Evolutionary conservation across 2,797 vertebrate genomes (phyloP).

Genomic region (Microctenopoma steveboyesi): DNA sequence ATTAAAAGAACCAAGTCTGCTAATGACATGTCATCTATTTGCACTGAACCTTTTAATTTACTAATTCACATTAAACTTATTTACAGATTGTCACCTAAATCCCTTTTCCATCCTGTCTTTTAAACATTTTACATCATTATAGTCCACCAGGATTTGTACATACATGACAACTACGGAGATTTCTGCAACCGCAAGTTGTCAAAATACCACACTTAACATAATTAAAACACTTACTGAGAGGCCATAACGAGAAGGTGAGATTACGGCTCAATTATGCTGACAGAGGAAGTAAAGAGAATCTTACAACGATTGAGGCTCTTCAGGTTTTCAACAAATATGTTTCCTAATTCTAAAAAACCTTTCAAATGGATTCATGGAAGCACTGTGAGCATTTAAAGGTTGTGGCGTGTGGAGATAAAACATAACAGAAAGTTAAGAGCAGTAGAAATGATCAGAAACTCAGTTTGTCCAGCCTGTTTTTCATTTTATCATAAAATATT

Average conservation of each 20-base stretch:
- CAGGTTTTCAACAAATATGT: conserved; percentile 10
- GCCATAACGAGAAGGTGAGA: conserved; percentile 9
- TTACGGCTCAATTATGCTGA: conserved; percentile 20
- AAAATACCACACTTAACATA: conserved; percentile 12
- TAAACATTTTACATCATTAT: conserved; percentile 22
- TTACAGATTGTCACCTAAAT: conserved; percentile 44
- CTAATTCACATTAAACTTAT: conserved; percentile 40
- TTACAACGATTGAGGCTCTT: conserved; percentile 21
- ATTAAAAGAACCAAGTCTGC: conserved; percentile 20
- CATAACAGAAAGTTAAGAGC: too few species aligned
- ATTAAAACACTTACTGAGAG: conserved; percentile 23
- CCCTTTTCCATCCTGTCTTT: conserved; percentile 18
- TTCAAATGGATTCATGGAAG: too few species aligned
- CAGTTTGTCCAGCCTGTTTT: neutral
- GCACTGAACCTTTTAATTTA: conserved; percentile 28
- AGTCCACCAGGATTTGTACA: conserved; percentile 45
- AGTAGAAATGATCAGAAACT: neutral
- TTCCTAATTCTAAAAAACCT: neutral
- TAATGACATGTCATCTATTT: conserved; percentile 7
- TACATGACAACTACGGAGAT: conserved; percentile 36
- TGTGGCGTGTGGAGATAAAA: too few species aligned
- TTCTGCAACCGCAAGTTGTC: conserved; percentile 2
- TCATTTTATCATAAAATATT: too few species aligned
- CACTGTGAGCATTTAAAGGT: too few species aligned
- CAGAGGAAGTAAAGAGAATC: conserved; percentile 11